Evolutionary conservation across 1,140 invertebrate species (phyloP), one percentile per base, ranked within the genome.

Genomic region (Megalopta genalis): DNA sequence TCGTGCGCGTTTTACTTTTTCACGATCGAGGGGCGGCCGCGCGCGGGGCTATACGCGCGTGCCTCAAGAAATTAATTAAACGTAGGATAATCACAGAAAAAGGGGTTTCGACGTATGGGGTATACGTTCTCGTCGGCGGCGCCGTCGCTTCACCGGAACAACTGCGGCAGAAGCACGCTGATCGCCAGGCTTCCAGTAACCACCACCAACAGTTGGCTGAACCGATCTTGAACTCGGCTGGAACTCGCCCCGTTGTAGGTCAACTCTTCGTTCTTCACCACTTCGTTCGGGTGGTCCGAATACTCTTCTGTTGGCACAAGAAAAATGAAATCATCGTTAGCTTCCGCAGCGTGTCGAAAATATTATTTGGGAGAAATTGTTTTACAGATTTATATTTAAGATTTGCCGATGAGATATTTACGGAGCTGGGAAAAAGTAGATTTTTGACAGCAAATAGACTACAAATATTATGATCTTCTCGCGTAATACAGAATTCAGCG

Each of bases 241-340:
- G 89, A 87, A 74, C 85, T 87, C 27, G 88, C 91, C 27, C 90
- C 91, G 86, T 93, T 95, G 87, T 97, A 97, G 37, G 97, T 97
- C 83, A 98, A 92, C 93, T 98, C 97, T 92, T 98, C 97, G 92
- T 97, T 98, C 93, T 98, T 98, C 83, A 98, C 96, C 85, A 98
- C 97, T 93, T 98, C 97, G 92, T 98, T 98, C 68, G 96, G 97
- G 93, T 96, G 95, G 90, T 97, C 97, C 88, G 97, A 97, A 91
- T 96, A 96, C 88, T 97, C 96, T 93, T 96, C 96, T 96, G 93
- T 59, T 60, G 52, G 27, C n/a, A 93, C 49, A 86, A 84, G 88
- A 74, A 86, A n/a, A n/a, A n/a, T n/a, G 84, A 80, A 66, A 59
- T 25, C 39, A 5, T 81, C 70, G 64, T 46, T 46, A 60, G 21